Evolutionary conservation across 1,140 invertebrate genomes (phyloP).

Genomic region (Cataglyphis hispanica): DNA sequence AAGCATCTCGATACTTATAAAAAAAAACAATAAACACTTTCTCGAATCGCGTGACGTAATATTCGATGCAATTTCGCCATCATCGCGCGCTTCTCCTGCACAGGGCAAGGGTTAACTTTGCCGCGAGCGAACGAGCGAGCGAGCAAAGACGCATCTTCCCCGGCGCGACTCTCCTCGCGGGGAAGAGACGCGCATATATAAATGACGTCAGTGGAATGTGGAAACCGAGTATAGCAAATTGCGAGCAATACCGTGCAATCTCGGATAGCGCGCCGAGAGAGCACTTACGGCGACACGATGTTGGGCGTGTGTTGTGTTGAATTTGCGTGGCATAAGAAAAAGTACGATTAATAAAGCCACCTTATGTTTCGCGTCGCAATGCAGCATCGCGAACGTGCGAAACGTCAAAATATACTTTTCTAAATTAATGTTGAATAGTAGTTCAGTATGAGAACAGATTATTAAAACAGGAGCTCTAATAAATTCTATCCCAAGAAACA

Average conservation of each 20-base stretch:
- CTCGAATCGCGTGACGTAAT: constrained; percentile 20
- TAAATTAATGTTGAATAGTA: background rate
- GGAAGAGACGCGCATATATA: constrained; percentile 45
- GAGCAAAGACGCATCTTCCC: constrained; percentile 67
- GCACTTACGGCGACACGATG: constrained; percentile 35
- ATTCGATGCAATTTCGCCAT: constrained; percentile 32
- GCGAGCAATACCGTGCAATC: constrained; percentile 71
- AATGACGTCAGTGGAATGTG: constrained; percentile 74
- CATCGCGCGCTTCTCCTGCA: constrained; percentile 1
- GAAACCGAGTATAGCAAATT: constrained; percentile 70
- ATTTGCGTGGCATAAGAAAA: constrained; percentile 41
- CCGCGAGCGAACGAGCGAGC: constrained; percentile 59
- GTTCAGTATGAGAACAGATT: background rate
- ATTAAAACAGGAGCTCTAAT: background rate
- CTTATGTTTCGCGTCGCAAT: constrained; percentile 24
- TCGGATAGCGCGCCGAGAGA: constrained; percentile 55
- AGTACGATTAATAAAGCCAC: constrained; percentile 33
- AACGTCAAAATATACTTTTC: background rate
- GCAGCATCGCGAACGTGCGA: constrained; percentile 7
- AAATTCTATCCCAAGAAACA: background rate
- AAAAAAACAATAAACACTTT: constrained; percentile 30
- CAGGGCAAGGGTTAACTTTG: constrained; percentile 32
- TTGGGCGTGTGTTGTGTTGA: background rate
- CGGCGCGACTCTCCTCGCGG: constrained; percentile 49
- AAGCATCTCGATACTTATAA: background rate